Percentiles rank a stretch among this genome's conserved stretches.
phyloP scores from a whole-genome alignment of 2,113 vertebrate species.

The Oplegnathus fasciatus region DNA sequence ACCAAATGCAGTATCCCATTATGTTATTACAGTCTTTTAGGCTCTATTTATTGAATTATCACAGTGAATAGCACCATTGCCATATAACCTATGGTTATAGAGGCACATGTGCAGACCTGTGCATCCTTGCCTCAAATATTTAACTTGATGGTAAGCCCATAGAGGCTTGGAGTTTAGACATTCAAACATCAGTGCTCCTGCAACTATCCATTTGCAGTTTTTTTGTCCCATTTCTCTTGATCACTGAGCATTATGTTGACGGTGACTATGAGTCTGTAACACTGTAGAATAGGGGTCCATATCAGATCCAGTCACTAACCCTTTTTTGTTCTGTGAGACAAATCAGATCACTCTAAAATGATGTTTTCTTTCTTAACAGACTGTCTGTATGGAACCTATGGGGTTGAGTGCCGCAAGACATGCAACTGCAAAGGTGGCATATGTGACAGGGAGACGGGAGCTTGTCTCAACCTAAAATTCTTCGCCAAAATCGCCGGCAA shows the following conservation, averaged over 20 bases:
- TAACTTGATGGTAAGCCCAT: neutral
- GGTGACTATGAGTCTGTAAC: neutral
- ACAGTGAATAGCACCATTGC: neutral
- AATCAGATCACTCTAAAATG: neutral
- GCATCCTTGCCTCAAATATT: neutral
- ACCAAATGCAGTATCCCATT: slow-evolving; percentile 37
- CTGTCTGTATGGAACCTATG: slow-evolving; percentile 94
- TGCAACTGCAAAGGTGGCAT: slow-evolving; percentile 93
- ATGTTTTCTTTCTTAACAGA: slow-evolving; percentile 82
- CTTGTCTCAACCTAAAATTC: slow-evolving; percentile 92
- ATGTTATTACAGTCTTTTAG: slow-evolving; percentile 10
- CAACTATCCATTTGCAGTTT: slow-evolving; percentile 9
- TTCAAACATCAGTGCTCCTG: neutral
- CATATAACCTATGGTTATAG: neutral
- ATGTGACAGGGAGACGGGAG: slow-evolving; percentile 94
- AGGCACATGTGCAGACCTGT: slow-evolving; percentile 5
- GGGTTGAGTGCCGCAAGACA: slow-evolving; percentile 91
- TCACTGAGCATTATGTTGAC: neutral
- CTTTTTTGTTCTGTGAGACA: neutral
- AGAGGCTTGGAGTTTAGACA: slow-evolving; percentile 15
- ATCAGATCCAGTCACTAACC: neutral
- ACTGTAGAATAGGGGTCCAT: neutral
- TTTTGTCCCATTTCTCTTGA: neutral
- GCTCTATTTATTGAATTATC: neutral
- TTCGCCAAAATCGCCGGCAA: slow-evolving; percentile 88